Evolutionary conservation across 1,140 invertebrate genomes (phyloP).

Genomic region (Drosophila azteca): DNA sequence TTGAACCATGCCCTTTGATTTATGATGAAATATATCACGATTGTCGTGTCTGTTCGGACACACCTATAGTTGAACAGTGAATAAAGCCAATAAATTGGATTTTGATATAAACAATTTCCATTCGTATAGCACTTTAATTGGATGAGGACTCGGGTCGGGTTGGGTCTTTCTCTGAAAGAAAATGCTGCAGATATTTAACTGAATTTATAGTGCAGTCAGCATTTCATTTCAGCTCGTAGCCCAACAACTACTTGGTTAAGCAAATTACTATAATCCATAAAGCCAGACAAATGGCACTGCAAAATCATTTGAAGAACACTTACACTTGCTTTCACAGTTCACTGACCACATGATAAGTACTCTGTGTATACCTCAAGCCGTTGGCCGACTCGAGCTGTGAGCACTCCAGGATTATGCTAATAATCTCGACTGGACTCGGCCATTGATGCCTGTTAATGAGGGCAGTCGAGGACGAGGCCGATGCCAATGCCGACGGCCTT

Average conservation of each 20-base stretch:
- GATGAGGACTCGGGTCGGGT: too few species aligned
- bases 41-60: not conserved
- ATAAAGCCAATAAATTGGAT: not conserved
- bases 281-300: too few species aligned
- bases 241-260: too few species aligned
- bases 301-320: not conserved
- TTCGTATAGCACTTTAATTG: too few species aligned
- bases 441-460: constrained; percentile 1
- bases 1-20: constrained; percentile 5
- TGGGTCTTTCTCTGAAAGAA: too few species aligned
- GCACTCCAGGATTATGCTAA: constrained; percentile 36
- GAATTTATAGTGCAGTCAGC: too few species aligned
- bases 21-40: constrained; percentile 17
- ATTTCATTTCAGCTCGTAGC: too few species aligned
- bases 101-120: too few species aligned
- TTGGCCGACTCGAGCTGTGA: not conserved
- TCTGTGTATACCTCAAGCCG: constrained; percentile 5
- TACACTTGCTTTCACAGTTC: constrained; percentile 32
- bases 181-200: too few species aligned
- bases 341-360: constrained; percentile 15
- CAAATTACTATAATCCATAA: too few species aligned
- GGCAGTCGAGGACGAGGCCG: too few species aligned
- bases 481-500: too few species aligned
- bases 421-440: constrained; percentile 14
- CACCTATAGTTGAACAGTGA: not conserved